Evolutionary conservation across 23 tunicate species (phyloP), one percentile per base, ranked within the genome.

Genomic region (Oikopleura albicans): DNA sequence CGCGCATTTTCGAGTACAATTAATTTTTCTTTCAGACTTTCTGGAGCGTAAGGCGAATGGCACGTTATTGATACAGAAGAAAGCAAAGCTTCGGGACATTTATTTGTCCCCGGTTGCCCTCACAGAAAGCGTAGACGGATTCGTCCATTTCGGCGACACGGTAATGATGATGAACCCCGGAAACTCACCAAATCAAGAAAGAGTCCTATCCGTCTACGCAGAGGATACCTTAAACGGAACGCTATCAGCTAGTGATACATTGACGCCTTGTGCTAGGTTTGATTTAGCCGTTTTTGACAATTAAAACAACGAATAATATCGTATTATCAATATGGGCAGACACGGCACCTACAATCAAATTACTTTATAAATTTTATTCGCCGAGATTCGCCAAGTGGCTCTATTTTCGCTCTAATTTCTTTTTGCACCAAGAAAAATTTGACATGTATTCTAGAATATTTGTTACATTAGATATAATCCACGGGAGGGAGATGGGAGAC

Each of bases 111-210:
- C 89, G 94, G 85, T 66, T 36, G 89, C 86, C 28, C 89, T 88
- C 33, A 88, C 85, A 0, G 98, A 89, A 2, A 76, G 94, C 36
- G 84, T 83, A 29, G 98, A 93, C 76, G 98, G 98, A 1, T 86
- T 89, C 88, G 87, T 93, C 40, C 98, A 93, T 59, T 93, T 93
- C 84, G 98, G 98, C 1, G 98, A 93, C 86, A 83, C 83, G 1
- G 87, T 93, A 4, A 90, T 93, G 98, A 49, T 93, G 39, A 86
- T 93, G 0, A 93, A 93, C 75, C 94, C 98, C 38, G 98, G 98
- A 8, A 22, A 8, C 22, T 8, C 59, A 8, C 59, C 59, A 22
- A 49, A 49, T 22, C 59, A 49, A 49, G 59, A 49, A 49, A 49
- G 22, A 49, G 59, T 49, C 59, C 22, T 49, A 49, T 49, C 94